A percentile compares a stretch with the other conserved stretches of the same genome.
Conservation (phyloP, 2,888 invertebrate genomes). For the Phengaris arion region DNA sequence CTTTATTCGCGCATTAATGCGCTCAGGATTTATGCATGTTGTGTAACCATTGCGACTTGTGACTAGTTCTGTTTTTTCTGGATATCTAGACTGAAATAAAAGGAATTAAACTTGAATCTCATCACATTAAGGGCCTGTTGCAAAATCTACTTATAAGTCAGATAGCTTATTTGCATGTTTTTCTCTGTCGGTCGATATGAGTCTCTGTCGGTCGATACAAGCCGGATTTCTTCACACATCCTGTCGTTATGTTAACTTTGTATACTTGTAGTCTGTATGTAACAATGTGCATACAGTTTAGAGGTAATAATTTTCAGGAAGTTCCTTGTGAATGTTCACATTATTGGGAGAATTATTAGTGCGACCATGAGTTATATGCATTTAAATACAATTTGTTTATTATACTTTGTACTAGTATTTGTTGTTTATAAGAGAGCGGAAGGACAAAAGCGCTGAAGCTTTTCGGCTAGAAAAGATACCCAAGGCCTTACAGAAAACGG, state of each 20-base stretch:
- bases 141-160: too few species aligned
- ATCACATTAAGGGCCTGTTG: too few species aligned
- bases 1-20: neutral
- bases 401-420: neutral
- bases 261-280: neutral
- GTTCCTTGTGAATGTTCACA: neutral
- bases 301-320: slow-evolving; percentile 6
- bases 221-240: neutral
- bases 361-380: neutral
- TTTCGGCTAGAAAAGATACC: too few species aligned
- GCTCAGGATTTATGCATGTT: neutral
- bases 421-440: neutral
- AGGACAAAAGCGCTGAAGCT: neutral
- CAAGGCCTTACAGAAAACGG: too few species aligned
- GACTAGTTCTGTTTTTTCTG: too few species aligned
- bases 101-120: too few species aligned
- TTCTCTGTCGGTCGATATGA: too few species aligned
- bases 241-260: neutral
- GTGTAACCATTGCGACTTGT: too few species aligned
- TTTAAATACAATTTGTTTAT: neutral
- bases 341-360: neutral
- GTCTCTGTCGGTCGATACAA: too few species aligned
- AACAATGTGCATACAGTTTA: neutral
- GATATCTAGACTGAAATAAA: too few species aligned
- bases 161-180: too few species aligned